These are phyloP conservation scores for Polypedilum pembai DNA, from an alignment of 1,140 invertebrate genomes.

Conservation along the genomic window DNA sequence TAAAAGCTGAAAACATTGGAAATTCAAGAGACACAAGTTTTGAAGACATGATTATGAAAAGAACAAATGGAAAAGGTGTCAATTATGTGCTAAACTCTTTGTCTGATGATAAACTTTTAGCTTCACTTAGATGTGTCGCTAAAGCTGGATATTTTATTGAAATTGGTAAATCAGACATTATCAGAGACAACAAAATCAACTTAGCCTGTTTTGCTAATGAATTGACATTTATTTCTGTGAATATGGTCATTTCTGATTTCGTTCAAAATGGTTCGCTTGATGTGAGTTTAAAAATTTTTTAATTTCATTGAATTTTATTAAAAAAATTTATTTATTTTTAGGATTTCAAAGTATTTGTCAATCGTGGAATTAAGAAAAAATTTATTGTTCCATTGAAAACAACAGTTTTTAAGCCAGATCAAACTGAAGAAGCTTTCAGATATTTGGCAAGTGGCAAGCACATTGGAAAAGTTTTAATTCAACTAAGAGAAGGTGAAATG, in stretches of 20 bases:
- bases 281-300: neutral
- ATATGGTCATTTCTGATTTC: neutral
- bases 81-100: conserved; percentile 58
- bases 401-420: conserved; percentile 48
- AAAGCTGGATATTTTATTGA: conserved; percentile 61
- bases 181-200: conserved; percentile 47
- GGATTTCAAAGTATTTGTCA: conserved; percentile 47
- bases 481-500: conserved; percentile 44
- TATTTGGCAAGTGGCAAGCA: conserved; percentile 75
- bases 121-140: conserved; percentile 46
- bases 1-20: conserved; percentile 44
- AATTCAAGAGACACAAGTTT: conserved; percentile 51
- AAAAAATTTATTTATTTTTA: neutral
- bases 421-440: conserved; percentile 54
- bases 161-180: conserved; percentile 64
- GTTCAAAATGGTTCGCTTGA: neutral
- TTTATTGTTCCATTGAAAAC: conserved; percentile 46
- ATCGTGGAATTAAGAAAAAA: conserved; percentile 55
- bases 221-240: neutral
- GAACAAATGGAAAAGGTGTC: conserved; percentile 45
- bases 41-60: conserved; percentile 47
- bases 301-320: neutral
- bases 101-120: conserved; percentile 49
- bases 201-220: neutral
- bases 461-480: conserved; percentile 62